Base-by-base conservation (phyloP, 2,113 vertebrate species). In the Psephotus haematonotus region DNA sequence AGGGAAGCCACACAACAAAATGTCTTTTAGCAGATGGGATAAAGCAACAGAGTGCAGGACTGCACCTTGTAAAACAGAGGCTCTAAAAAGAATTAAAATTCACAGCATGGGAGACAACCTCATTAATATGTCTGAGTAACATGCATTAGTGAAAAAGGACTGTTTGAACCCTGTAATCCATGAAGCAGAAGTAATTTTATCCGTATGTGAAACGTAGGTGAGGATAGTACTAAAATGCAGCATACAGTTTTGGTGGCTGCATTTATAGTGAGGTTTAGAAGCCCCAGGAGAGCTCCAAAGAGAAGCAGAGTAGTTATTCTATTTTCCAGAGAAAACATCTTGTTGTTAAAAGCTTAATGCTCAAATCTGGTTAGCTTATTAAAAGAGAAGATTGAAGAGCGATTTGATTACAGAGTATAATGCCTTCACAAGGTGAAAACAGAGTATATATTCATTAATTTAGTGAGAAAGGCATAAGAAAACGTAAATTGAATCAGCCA, bases 291-390 rank as follows among this genome's bases (percentile, higher is more conserved):
- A 95, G n/a, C 67, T 84, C 47, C 0, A 0, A 33, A 50, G 69
- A 93, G 60, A 95, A 89, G 57, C 65, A 69, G 11, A 31, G 77
- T 47, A 82, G 57, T 93, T 82, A 92, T 33, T 93, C 19, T 72
- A 23, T 95, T 89, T 95, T 94, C 86, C 91, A 62, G 47, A 95
- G 83, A 79, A 97, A 93, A 79, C 57, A 72, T 64, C 86, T 91
- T 89, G 74, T 81, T 93, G 52, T 79, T 93, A 89, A 95, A 92
- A 92, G 39, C 77, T 82, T 95, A 92, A 72, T 93, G 47, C 29
- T 89, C 86, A 91, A 92, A 95, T 89, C 86, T 97, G 83, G 74
- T 93, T 93, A 95, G 39, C 62, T 93, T 97, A 93, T 92, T 97
- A 85, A 92, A 90, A 88, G 28, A 50, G 44, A 89, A 92, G 83